phyloP scores from a whole-genome alignment of 2,797 vertebrate genomes.

The Fringilla coelebs region DNA sequence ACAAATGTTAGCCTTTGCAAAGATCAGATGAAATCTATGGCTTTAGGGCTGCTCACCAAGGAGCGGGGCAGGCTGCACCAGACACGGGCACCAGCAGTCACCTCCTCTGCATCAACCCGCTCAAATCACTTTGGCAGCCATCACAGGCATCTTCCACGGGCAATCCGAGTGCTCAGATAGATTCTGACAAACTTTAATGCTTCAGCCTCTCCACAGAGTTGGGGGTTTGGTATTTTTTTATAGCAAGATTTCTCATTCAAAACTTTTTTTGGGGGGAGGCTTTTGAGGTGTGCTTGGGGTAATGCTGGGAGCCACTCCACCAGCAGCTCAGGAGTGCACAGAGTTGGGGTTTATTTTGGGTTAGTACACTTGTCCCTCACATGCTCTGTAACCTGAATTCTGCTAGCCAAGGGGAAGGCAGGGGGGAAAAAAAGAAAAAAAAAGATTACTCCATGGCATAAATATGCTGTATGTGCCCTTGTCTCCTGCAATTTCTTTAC shows the following conservation, averaged over 20 bases:
- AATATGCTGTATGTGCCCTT: slow-evolving; percentile 73
- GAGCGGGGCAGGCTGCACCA: slow-evolving; percentile 73
- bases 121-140: slow-evolving; percentile 73
- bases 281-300: not conserved
- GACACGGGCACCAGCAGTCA: slow-evolving; percentile 73
- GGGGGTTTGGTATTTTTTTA: not conserved
- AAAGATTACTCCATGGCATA: slow-evolving; percentile 65
- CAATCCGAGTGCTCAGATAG: slow-evolving; percentile 71
- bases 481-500: slow-evolving; percentile 77
- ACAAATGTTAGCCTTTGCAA: slow-evolving; percentile 99
- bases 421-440: not conserved
- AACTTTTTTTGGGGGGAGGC: not conserved
- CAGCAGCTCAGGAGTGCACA: not conserved
- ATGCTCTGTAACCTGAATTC: not conserved
- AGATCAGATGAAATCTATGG: slow-evolving; percentile 98
- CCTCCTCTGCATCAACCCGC: slow-evolving; percentile 63
- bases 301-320: not conserved
- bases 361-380: slow-evolving; percentile 1
- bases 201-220: not conserved
- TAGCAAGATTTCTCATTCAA: not conserved
- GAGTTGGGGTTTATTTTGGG: not conserved
- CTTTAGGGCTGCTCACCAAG: slow-evolving; percentile 89
- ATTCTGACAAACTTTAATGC: slow-evolving; percentile 78
- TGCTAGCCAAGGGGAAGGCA: not conserved
- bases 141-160: slow-evolving; percentile 57